These are phyloP conservation scores for Cyrtodaria siliqua DNA, from an alignment of 2,888 invertebrate genomes.

Conservation along the genomic window DNA sequence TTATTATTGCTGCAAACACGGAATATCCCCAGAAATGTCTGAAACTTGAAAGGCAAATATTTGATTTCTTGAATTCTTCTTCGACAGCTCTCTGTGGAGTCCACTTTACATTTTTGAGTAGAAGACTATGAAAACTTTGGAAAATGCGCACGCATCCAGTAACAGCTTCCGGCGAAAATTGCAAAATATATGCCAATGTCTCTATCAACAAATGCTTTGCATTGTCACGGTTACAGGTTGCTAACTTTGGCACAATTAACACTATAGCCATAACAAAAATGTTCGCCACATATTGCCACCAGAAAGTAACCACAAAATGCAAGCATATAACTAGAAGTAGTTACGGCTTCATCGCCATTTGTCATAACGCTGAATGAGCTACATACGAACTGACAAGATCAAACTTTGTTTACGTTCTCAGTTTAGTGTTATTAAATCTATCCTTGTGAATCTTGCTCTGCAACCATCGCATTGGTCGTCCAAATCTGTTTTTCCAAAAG, in stretches of 20 bases:
- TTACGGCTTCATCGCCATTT: conserved; percentile 80
- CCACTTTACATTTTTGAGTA: conserved; percentile 76
- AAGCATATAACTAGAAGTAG: conserved; percentile 73
- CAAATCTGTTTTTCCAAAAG: conserved; percentile 77
- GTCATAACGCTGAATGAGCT: conserved; percentile 77
- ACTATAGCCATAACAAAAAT: conserved; percentile 75
- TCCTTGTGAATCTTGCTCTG: conserved; percentile 71
- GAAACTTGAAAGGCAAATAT: conserved; percentile 76
- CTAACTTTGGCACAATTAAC: conserved; percentile 78
- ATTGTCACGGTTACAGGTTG: conserved; percentile 70
- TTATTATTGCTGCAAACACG: conserved; percentile 46
- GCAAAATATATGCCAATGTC: conserved; percentile 75
- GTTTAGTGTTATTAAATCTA: conserved; percentile 71
- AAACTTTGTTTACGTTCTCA: conserved; percentile 74
- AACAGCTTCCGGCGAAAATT: conserved; percentile 80
- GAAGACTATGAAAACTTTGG: conserved; percentile 72
- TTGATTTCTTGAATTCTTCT: conserved; percentile 76
- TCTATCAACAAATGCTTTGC: conserved; percentile 73
- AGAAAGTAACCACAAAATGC: conserved; percentile 69
- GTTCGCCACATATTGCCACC: conserved; percentile 71
- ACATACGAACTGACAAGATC: conserved; percentile 77
- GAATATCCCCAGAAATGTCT: conserved; percentile 79
- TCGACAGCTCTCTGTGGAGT: conserved; percentile 80
- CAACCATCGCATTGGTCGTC: conserved; percentile 72
- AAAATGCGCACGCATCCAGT: conserved; percentile 77